Percentiles rank a stretch among this genome's conserved stretches.
Evolutionary conservation across 2,113 vertebrate species (phyloP).

Genomic region (Campylomormyrus tamandua): DNA sequence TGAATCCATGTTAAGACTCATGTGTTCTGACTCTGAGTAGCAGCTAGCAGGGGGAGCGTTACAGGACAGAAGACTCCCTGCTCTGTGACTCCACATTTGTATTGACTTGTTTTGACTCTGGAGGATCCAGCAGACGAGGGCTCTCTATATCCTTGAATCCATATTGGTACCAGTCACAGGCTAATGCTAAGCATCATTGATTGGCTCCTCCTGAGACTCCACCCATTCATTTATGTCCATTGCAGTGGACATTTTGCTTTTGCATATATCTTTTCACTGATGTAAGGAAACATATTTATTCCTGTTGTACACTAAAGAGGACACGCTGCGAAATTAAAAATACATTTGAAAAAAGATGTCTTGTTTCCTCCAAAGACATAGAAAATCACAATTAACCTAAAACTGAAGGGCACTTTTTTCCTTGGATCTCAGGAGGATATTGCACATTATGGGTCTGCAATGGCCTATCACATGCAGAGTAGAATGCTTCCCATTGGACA

Average conservation of each 20-base stretch:
- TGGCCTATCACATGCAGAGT: background rate
- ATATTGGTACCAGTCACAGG: background rate
- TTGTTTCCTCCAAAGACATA: too few species aligned
- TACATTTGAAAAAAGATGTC: too few species aligned
- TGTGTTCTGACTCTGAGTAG: background rate
- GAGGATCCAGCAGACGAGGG: background rate
- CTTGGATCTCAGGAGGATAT: background rate
- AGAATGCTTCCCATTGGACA: background rate
- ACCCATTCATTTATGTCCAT: too few species aligned
- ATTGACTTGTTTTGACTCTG: background rate
- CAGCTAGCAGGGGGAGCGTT: background rate
- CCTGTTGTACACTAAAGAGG: too few species aligned
- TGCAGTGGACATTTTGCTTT: too few species aligned
- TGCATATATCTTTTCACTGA: too few species aligned
- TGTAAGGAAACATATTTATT: too few species aligned
- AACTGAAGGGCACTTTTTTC: too few species aligned
- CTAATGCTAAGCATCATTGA: background rate
- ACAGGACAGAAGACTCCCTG: background rate
- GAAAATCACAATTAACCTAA: too few species aligned
- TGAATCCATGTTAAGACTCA: background rate
- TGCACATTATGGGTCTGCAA: background rate
- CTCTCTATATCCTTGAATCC: background rate
- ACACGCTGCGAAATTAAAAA: too few species aligned
- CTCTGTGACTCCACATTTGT: background rate
- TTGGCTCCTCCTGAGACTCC: background rate